phyloP scores from a whole-genome alignment of 2,888 invertebrate species.

The Phalera bucephala region DNA sequence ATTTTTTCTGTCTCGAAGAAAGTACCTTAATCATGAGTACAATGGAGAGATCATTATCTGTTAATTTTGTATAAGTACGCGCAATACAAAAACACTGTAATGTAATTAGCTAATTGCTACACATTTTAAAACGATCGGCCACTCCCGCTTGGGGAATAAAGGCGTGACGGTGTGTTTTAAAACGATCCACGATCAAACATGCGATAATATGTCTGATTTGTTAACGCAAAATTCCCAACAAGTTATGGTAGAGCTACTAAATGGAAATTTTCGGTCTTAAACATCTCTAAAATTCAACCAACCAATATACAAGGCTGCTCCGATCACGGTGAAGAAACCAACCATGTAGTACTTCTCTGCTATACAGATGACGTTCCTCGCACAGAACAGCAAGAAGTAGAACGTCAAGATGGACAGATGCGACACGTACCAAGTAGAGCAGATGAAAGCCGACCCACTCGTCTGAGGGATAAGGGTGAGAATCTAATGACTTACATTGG shows the following conservation, averaged over 20 bases:
- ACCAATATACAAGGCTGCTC: constrained; percentile 41
- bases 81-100: too few relatives aligned
- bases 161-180: too few relatives aligned
- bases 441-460: constrained; percentile 34
- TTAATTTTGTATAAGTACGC: too few relatives aligned
- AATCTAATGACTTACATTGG: too few relatives aligned
- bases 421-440: constrained; percentile 56
- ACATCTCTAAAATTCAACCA: too few relatives aligned
- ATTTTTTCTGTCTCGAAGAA: too few relatives aligned
- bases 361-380: constrained; percentile 29
- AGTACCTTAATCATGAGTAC: too few relatives aligned
- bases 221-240: not conserved
- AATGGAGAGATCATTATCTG: too few relatives aligned
- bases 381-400: constrained; percentile 41
- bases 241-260: not conserved
- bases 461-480: constrained; percentile 27
- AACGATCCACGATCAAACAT: too few relatives aligned
- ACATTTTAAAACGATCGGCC: not conserved
- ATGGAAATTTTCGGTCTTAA: not conserved
- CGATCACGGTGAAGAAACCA: constrained; percentile 22
- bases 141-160: too few relatives aligned
- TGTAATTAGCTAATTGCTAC: too few relatives aligned
- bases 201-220: too few relatives aligned
- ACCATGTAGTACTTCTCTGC: constrained; percentile 14
- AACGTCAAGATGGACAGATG: constrained; percentile 49